Evolutionary conservation across 35 echinoderm and acorn worm genomes (phyloP).

Genomic region (Diadema setosum): DNA sequence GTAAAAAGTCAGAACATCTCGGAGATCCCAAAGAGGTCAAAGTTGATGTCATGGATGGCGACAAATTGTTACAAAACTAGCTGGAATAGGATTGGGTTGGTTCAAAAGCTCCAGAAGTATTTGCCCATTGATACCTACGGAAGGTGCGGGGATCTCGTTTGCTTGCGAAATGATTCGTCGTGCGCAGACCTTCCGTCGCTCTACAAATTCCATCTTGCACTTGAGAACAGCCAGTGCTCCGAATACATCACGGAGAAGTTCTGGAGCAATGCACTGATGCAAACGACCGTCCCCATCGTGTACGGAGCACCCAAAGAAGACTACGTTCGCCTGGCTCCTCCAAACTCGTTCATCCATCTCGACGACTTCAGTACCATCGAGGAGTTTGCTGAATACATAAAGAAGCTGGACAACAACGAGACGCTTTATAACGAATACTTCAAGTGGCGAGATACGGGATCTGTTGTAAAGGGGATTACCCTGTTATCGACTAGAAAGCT

Average conservation of each 20-base stretch:
- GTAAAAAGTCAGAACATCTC: not conserved
- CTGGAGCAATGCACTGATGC: slow-evolving; percentile 33
- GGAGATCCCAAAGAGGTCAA: not conserved
- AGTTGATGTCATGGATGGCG: not conserved
- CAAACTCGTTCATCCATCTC: slow-evolving; percentile 51
- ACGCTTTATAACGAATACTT: slow-evolving; percentile 44
- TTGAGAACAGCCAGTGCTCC: slow-evolving; percentile 60
- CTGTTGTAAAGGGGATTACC: not conserved
- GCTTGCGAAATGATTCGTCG: not conserved
- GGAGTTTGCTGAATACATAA: slow-evolving; percentile 43
- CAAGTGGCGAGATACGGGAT: slow-evolving; percentile 54
- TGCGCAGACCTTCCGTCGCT: not conserved
- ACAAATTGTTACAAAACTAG: not conserved
- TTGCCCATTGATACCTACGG: slow-evolving; percentile 40
- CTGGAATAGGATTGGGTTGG: not conserved
- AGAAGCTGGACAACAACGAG: slow-evolving; percentile 33
- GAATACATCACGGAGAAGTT: slow-evolving; percentile 78
- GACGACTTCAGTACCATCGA: slow-evolving; percentile 38
- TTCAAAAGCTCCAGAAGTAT: not conserved
- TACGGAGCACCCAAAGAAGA: slow-evolving; percentile 29
- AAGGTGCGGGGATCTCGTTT: slow-evolving; percentile 39
- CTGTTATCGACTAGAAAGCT: not conserved
- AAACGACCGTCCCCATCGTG: slow-evolving; percentile 43
- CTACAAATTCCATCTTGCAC: slow-evolving; percentile 51
- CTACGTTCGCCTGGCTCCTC: slow-evolving; percentile 35